phyloP scores from a whole-genome alignment of 2,888 invertebrate genomes.

The Phalangium opilio region DNA sequence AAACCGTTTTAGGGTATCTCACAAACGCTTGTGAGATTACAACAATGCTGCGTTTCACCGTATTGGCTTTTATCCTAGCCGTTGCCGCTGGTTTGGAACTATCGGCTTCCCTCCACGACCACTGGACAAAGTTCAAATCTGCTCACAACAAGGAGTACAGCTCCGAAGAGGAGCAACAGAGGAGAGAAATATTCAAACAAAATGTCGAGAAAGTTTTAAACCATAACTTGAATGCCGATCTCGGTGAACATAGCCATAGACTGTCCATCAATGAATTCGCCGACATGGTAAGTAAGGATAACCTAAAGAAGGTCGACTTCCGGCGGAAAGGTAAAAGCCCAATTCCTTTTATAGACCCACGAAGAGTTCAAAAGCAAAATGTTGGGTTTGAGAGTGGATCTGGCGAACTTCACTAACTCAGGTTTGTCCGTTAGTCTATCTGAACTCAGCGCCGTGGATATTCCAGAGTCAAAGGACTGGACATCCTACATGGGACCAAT shows the following conservation, averaged over 20 bases:
- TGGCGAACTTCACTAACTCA: slow-evolving; percentile 4
- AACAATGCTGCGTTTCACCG: no score
- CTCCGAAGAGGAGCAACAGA: slow-evolving; percentile 3
- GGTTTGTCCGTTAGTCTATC: no score
- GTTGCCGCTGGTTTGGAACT: no score
- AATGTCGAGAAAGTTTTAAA: slow-evolving; percentile 65
- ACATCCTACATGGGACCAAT: no score
- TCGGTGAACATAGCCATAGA: slow-evolving; percentile 50
- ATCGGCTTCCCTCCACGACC: neutral
- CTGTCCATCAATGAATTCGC: slow-evolving; percentile 64
- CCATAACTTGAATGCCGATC: slow-evolving; percentile 58
- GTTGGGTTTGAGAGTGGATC: slow-evolving; percentile 20
- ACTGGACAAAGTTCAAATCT: slow-evolving; percentile 33
- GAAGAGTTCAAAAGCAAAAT: slow-evolving; percentile 28
- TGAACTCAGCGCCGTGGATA: no score
- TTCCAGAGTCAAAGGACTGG: no score
- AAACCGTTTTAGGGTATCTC: no score
- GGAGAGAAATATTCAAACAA: slow-evolving; percentile 35
- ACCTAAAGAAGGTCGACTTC: no score
- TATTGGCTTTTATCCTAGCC: no score
- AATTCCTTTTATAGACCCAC: no score
- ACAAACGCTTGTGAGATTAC: no score
- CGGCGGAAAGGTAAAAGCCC: no score
- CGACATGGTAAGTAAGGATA: slow-evolving; percentile 42
- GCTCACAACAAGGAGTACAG: slow-evolving; percentile 76